A percentile compares a stretch with the other conserved stretches of the same genome.
phyloP scores from a whole-genome alignment of 2,113 vertebrate genomes.

The Ceuthmochares aereus region DNA sequence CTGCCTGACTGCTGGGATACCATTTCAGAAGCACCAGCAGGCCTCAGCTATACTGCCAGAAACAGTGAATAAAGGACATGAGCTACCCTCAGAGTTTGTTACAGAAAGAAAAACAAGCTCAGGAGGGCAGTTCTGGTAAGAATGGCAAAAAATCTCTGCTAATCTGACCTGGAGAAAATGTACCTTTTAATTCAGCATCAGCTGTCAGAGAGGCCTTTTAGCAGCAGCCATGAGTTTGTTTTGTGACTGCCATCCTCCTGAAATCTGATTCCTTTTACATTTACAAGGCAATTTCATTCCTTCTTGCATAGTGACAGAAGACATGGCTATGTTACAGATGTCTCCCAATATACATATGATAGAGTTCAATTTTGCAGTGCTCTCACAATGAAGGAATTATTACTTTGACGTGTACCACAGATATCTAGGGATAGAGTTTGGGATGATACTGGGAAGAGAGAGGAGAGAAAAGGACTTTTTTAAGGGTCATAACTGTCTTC shows the following conservation, averaged over 20 bases:
- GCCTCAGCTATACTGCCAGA: not conserved
- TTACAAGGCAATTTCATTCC: not conserved
- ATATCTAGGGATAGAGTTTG: not conserved
- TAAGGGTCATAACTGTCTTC: not conserved
- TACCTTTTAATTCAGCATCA: not conserved
- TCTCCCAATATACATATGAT: not conserved
- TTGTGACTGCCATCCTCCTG: not conserved
- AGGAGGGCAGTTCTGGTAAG: not conserved
- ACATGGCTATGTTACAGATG: not conserved
- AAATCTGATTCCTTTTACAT: not conserved
- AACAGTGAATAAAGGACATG: not conserved
- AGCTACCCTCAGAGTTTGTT: not conserved
- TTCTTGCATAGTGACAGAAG: not conserved
- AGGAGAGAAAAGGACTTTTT: not conserved
- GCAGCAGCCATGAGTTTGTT: not conserved
- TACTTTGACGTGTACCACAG: not conserved
- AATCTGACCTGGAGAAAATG: not conserved
- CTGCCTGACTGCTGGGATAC: not conserved
- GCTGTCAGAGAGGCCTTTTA: not conserved
- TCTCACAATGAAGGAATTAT: not conserved
- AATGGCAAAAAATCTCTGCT: not conserved
- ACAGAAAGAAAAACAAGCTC: not conserved
- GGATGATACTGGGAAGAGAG: not conserved
- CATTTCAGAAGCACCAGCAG: conserved; percentile 3
- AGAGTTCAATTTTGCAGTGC: not conserved